A percentile compares a stretch with the other conserved stretches of the same genome.
Conservation (phyloP, 2,113 vertebrate species). For the Macquaria ambigua region DNA sequence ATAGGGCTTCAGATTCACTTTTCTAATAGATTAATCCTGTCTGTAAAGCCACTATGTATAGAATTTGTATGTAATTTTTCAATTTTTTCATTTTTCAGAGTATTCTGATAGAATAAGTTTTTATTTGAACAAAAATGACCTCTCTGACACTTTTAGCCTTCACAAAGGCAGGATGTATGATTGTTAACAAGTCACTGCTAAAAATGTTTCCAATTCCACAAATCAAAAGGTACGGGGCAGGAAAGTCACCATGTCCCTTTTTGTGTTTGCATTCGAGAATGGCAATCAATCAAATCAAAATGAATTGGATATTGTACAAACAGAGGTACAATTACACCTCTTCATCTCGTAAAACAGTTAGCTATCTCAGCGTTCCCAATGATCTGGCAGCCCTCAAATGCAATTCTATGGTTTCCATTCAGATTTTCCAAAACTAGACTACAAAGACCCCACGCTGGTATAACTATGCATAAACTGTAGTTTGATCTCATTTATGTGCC, state of each 20-base stretch:
- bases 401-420: constrained; percentile 12
- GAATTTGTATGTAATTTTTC: background rate
- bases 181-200: background rate
- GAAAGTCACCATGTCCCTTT: background rate
- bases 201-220: background rate
- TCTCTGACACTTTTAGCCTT: background rate
- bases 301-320: background rate
- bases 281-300: background rate
- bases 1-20: background rate
- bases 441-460: background rate
- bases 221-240: background rate
- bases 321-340: constrained; percentile 17
- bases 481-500: background rate
- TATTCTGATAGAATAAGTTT: background rate
- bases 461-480: background rate
- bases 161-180: background rate
- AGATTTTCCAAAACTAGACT: background rate
- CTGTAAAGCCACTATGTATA: background rate
- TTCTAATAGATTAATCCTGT: background rate
- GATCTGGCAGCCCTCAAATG: constrained; percentile 13
- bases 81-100: background rate
- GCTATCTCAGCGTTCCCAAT: background rate
- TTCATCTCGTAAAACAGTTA: background rate
- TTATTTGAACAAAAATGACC: background rate
- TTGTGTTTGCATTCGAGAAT: background rate